These are phyloP conservation scores for Tenualosa ilisha DNA, from an alignment of 2,797 vertebrate genomes.

Conservation along the genomic window DNA sequence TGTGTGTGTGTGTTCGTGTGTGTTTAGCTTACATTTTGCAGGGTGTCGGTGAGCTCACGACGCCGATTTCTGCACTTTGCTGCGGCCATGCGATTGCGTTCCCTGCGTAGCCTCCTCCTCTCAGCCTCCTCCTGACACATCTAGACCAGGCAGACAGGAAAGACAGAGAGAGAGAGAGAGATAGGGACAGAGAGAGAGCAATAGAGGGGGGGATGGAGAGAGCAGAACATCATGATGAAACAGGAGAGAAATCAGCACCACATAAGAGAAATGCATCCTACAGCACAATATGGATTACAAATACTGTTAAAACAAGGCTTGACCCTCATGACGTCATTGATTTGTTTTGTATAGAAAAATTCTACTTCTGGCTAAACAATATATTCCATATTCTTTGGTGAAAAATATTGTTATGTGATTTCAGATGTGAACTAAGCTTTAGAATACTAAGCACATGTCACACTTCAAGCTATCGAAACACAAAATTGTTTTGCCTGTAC, in stretches of 20 bases:
- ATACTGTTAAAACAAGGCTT: neutral
- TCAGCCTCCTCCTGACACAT: constrained; percentile 70
- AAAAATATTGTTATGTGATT: neutral
- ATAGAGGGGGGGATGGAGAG: neutral
- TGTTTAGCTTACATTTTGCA: constrained; percentile 68
- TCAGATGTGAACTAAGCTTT: neutral
- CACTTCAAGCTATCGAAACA: neutral
- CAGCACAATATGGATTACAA: constrained; percentile 7
- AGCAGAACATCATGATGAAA: neutral
- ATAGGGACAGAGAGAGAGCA: neutral
- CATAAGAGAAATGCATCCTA: constrained; percentile 7
- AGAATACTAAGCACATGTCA: too few species aligned
- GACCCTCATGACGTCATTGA: neutral
- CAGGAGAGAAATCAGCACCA: neutral
- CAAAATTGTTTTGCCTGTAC: neutral
- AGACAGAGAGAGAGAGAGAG: neutral
- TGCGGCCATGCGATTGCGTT: constrained; percentile 77
- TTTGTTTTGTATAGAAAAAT: neutral
- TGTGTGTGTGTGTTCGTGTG: neutral
- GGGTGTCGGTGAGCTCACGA: constrained; percentile 73
- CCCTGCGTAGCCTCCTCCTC: constrained; percentile 70
- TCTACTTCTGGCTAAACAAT: neutral
- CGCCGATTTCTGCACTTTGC: constrained; percentile 78
- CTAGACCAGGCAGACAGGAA: constrained; percentile 46
- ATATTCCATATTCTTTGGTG: neutral